phyloP scores from a whole-genome alignment of 2,888 invertebrate species.

The Polyploca ridens region DNA sequence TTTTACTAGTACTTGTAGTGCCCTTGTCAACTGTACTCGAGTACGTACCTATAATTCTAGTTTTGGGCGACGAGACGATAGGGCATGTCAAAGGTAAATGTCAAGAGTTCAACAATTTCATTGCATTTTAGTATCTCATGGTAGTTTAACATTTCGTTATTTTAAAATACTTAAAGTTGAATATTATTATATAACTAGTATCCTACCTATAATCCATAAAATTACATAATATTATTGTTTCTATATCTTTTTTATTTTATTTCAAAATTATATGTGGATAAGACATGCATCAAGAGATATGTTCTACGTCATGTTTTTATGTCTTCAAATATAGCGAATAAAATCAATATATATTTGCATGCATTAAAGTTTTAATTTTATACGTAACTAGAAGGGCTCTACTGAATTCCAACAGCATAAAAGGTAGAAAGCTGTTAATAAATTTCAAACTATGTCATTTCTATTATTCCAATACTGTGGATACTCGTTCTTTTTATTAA shows the following conservation, averaged over 20 bases:
- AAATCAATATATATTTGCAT: not conserved
- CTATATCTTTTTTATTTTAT: too few species aligned
- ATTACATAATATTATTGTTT: too few species aligned
- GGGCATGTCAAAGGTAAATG: not conserved
- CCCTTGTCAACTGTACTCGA: conserved; percentile 38
- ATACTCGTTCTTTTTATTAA: conserved; percentile 7
- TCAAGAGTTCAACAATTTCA: not conserved
- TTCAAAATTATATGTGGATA: too few species aligned
- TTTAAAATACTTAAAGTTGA: too few species aligned
- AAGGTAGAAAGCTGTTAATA: not conserved
- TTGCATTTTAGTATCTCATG: not conserved
- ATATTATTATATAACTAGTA: too few species aligned
- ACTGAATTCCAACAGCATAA: not conserved
- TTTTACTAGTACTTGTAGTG: conserved; percentile 57
- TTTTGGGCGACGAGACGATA: not conserved
- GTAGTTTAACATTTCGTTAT: too few species aligned
- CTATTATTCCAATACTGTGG: conserved; percentile 13
- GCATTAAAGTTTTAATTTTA: not conserved
- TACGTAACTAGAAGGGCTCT: not conserved
- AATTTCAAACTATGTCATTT: conserved; percentile 6
- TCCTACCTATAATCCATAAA: too few species aligned
- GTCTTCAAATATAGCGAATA: too few species aligned
- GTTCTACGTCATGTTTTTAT: too few species aligned
- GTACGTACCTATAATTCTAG: not conserved
- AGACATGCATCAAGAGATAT: too few species aligned